Evolutionary conservation across 2,113 vertebrate genomes (phyloP).

Genomic region (Aphyosemion australe): DNA sequence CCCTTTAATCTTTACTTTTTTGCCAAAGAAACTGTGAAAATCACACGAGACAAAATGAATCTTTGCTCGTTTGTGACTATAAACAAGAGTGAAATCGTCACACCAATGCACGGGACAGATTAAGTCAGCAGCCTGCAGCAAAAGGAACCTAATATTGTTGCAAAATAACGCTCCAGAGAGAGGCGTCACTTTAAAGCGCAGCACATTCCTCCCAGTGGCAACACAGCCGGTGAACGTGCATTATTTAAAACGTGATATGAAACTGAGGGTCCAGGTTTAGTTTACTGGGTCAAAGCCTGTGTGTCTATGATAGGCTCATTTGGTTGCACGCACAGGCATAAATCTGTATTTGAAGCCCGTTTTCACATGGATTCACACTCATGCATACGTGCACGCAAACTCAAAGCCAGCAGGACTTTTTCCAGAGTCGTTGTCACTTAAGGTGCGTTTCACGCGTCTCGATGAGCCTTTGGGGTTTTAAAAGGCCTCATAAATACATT

Average conservation of each 20-base stretch:
- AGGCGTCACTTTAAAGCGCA: slow-evolving; percentile 36
- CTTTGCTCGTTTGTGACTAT: slow-evolving; percentile 21
- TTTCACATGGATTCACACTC: slow-evolving; percentile 29
- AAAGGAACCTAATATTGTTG: slow-evolving; percentile 20
- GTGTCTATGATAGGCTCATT: slow-evolving; percentile 28
- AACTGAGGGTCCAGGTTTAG: slow-evolving; percentile 38
- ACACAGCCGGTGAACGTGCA: slow-evolving; percentile 32
- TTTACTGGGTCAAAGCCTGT: slow-evolving; percentile 51
- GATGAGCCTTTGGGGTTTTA: slow-evolving; percentile 41
- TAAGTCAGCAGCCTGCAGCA: slow-evolving; percentile 29
- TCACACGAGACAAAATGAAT: slow-evolving; percentile 5
- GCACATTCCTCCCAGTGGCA: slow-evolving; percentile 9
- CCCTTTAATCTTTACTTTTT: slow-evolving; percentile 22
- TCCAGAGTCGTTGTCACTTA: slow-evolving; percentile 42
- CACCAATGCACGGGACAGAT: slow-evolving; percentile 24
- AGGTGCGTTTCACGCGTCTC: slow-evolving; percentile 49
- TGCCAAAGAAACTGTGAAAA: slow-evolving; percentile 23
- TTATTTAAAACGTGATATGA: slow-evolving; percentile 59
- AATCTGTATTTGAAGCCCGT: background rate
- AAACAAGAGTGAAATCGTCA: slow-evolving; percentile 19
- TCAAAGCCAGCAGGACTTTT: slow-evolving; percentile 39
- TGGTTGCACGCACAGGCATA: background rate
- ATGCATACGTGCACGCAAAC: slow-evolving; percentile 17
- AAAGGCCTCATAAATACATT: slow-evolving; percentile 69
- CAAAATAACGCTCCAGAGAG: slow-evolving; percentile 34